phyloP scores from a whole-genome alignment of 2,888 invertebrate species.

The Caenorhabditis sp. region DNA sequence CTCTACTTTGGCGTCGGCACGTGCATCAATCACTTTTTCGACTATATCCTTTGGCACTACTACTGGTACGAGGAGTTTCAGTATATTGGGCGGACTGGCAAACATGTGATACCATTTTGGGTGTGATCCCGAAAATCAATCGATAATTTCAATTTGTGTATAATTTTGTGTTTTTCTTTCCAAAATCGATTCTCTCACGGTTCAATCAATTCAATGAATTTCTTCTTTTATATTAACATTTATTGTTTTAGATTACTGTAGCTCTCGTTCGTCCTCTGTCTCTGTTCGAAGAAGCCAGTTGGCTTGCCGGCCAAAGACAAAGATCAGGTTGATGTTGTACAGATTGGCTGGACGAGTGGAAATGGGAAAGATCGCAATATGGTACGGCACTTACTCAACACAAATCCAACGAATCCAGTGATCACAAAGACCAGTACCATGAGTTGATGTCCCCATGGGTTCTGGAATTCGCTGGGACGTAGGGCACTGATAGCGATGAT shows the following conservation, averaged over 20 bases:
- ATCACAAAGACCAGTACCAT: constrained; percentile 19
- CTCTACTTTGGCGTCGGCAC: constrained; percentile 74
- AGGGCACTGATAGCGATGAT: constrained; percentile 8
- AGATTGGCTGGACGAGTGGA: constrained; percentile 28
- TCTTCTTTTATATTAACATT: background rate
- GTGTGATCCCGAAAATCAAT: constrained; percentile 55
- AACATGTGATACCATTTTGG: constrained; percentile 77
- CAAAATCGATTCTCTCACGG: no score
- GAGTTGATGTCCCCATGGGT: background rate
- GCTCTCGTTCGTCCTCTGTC: constrained; percentile 4
- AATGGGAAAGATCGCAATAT: background rate
- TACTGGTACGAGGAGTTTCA: constrained; percentile 77
- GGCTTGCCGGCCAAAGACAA: constrained; percentile 7
- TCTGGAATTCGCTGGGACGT: background rate
- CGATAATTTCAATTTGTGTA: background rate
- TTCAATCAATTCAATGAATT: background rate
- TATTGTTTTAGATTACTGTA: background rate
- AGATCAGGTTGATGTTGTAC: constrained; percentile 18
- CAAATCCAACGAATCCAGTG: constrained; percentile 20
- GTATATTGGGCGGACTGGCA: constrained; percentile 74
- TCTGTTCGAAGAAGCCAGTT: constrained; percentile 4
- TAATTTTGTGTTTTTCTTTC: background rate
- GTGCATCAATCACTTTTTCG: constrained; percentile 74
- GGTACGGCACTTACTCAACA: constrained; percentile 10
- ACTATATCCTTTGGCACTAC: constrained; percentile 78